Percentiles rank a stretch among this genome's conserved stretches.
phyloP scores from a whole-genome alignment of 2,888 invertebrate species.

The Caenorhabditis sp. region DNA sequence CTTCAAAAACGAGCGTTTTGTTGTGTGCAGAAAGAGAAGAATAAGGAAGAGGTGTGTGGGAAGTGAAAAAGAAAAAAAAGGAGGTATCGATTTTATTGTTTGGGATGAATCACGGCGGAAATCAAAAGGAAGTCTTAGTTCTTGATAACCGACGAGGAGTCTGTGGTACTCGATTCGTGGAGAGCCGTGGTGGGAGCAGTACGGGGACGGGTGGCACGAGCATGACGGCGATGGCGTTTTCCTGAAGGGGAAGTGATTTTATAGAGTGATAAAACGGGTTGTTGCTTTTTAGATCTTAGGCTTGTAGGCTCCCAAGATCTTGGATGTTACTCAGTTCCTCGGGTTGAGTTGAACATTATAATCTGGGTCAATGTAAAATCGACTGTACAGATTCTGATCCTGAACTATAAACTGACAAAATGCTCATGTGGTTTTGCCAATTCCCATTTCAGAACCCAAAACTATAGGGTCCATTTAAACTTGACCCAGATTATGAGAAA shows the following conservation, averaged over 20 bases:
- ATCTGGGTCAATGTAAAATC: too few species aligned
- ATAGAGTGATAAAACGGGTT: background rate
- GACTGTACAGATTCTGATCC: too few species aligned
- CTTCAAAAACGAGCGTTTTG: conserved; percentile 47
- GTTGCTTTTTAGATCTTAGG: background rate
- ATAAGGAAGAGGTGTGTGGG: conserved; percentile 23
- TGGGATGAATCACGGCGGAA: conserved; percentile 23
- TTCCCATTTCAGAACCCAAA: too few species aligned
- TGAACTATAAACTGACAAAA: too few species aligned
- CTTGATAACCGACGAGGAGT: conserved; percentile 32
- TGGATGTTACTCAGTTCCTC: too few species aligned
- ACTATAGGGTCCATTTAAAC: too few species aligned
- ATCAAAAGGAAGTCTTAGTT: conserved; percentile 3
- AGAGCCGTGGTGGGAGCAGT: conserved; percentile 2
- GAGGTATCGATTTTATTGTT: conserved; percentile 32
- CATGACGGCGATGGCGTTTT: conserved; percentile 19
- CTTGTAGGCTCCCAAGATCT: too few species aligned
- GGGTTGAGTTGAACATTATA: too few species aligned
- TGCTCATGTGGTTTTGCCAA: too few species aligned
- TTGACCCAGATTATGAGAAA: too few species aligned
- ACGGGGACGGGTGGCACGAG: conserved; percentile 6
- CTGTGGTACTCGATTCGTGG: conserved; percentile 39
- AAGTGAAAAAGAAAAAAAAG: background rate
- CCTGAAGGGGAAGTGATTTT: conserved; percentile 31
- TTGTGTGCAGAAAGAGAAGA: background rate